These are phyloP conservation scores for Leptodactylus fuscus DNA, from an alignment of 2,113 vertebrate genomes.

Conservation along the genomic window DNA sequence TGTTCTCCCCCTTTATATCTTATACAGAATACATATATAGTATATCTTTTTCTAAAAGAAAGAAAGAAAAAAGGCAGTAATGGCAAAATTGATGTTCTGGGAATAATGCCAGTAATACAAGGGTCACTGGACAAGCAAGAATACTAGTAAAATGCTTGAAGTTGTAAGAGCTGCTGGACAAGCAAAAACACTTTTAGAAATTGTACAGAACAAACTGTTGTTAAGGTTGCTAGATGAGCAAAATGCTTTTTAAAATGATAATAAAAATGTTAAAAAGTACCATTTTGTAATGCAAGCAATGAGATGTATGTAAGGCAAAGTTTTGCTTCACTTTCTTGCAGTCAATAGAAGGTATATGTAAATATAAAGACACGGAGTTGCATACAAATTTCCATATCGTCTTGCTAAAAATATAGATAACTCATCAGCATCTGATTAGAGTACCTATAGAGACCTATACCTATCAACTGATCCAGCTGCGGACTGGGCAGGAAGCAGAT, in stretches of 20 bases:
- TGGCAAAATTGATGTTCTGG: conserved; percentile 55
- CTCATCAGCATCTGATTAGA: too few relatives aligned
- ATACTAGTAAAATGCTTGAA: conserved; percentile 46
- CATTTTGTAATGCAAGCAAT: not conserved
- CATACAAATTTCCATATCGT: too few relatives aligned
- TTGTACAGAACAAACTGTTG: conserved; percentile 35
- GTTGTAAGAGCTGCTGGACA: conserved; percentile 37
- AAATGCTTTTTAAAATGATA: conserved; percentile 13
- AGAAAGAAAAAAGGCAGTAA: conserved; percentile 34
- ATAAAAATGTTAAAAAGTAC: not conserved
- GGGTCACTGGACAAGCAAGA: conserved; percentile 57
- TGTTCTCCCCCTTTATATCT: too few relatives aligned
- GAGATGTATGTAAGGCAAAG: not conserved
- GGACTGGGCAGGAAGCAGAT: too few relatives aligned
- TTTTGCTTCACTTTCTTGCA: too few relatives aligned
- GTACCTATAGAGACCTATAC: too few relatives aligned
- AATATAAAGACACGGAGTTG: too few relatives aligned
- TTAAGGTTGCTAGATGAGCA: conserved; percentile 42
- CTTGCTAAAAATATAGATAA: too few relatives aligned
- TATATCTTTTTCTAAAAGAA: not conserved
- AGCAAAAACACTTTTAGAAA: conserved; percentile 47
- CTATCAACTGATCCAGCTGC: too few relatives aligned
- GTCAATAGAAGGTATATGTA: too few relatives aligned
- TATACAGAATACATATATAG: too few relatives aligned
- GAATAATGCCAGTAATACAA: conserved; percentile 41